These are phyloP conservation scores for Augochlora pura DNA, from an alignment of 1,140 invertebrate genomes.

Conservation along the genomic window DNA sequence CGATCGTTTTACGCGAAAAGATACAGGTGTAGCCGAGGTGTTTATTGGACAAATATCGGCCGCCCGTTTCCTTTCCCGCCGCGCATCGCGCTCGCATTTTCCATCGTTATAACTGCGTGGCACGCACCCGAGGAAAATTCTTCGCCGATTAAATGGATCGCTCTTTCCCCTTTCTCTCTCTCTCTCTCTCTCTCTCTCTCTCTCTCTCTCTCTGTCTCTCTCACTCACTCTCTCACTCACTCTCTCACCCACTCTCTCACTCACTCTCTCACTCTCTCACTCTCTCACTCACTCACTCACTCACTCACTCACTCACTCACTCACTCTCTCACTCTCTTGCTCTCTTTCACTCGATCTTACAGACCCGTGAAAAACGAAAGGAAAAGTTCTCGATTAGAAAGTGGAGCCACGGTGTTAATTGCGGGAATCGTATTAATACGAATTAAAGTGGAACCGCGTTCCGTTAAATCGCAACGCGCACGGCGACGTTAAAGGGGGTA, in stretches of 20 bases:
- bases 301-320: no score
- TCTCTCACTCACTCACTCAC: no score
- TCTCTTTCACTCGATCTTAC: no score
- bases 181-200: no score
- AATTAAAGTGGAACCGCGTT: background rate
- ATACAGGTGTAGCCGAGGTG: no score
- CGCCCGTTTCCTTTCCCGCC: background rate
- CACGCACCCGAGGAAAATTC: background rate
- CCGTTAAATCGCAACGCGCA: no score
- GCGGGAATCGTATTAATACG: constrained; percentile 9
- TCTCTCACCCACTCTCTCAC: no score
- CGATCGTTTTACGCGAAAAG: no score
- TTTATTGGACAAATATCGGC: background rate
- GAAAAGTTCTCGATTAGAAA: constrained; percentile 18
- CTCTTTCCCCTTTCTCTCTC: background rate
- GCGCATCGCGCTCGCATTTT: background rate
- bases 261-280: no score
- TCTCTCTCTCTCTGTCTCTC: no score
- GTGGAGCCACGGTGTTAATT: background rate
- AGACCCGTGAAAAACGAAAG: background rate
- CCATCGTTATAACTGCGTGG: background rate
- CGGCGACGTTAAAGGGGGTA: background rate
- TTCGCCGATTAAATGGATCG: background rate
- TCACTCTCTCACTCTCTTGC: no score
- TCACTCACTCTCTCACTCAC: no score